Base-by-base conservation (phyloP, 2,113 vertebrate genomes). In the Girardinichthys multiradiatus region DNA sequence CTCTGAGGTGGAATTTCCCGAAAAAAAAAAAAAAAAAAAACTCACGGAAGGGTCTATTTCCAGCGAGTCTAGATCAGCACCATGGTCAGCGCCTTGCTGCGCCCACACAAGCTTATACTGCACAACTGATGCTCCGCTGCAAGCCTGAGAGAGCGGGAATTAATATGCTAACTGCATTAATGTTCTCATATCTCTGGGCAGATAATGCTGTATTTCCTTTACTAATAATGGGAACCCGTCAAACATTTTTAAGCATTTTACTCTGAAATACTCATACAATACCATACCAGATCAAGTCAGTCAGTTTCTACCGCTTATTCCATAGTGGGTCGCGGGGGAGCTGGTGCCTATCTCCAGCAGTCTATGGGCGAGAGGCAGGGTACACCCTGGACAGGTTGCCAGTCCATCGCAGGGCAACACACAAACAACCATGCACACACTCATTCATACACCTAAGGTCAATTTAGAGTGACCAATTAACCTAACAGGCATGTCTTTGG, bases 61-160 rank as follows among this genome's bases (percentile, higher is more conserved):
- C 30, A 31, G 39, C 1, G 19, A 21, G 31, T 59, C 33, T 64
- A 58, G 37, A 77, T 88, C 85, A 90, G 89, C 83, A 91, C 91
- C 89, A 85, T 48, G 91, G 91, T 33, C 86, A 92, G 91, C 81
- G 8, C 74, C 75, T 26, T 11, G 9, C 68, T 13, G 37, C 45
- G 2, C 29, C 15, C 35, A 65, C 72, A 33, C 2, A 35, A 26
- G 28, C 57, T 45, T 17, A 24, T 54, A 8, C 21, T n/a, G 48
- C 48, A 54, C 48, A 54, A 54, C 48, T 8, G 48, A 2, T 54
- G 21, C 48, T 54, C 21, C 24, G 24, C 48, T 54, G 21, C 21
- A n/a, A 54, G 48, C 24, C 48, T n/a, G 19, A n/a, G 27, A 27
- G 13, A 39, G n/a, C 12, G 17, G 1, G 54, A 60, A 19, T 61